A percentile compares a stretch with the other conserved stretches of the same genome.
Conservation (phyloP, 37 sponge, comb jelly and placozoan species). For the Haliclona indistincta region DNA sequence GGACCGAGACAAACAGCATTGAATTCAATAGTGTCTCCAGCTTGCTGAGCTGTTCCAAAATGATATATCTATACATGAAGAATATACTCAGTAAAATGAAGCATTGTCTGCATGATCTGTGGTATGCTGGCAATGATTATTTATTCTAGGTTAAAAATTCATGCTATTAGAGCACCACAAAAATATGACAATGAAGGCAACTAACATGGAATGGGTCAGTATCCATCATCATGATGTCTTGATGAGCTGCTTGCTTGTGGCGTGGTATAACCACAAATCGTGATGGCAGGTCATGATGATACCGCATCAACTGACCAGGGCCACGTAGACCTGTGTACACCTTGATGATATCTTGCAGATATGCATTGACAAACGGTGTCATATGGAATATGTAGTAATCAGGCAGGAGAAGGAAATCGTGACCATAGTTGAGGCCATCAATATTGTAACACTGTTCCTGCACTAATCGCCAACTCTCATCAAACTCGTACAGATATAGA, state of each 20-base stretch:
- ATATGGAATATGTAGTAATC: conserved; percentile 90
- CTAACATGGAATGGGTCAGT: conserved; percentile 88
- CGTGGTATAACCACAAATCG: conserved; percentile 78
- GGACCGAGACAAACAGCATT: conserved; percentile 77
- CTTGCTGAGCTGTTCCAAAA: conserved; percentile 68
- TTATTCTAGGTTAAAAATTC: too few species aligned
- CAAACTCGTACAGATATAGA: conserved; percentile 83
- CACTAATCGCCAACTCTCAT: conserved; percentile 55
- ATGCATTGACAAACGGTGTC: conserved; percentile 76
- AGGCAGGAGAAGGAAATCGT: conserved; percentile 81
- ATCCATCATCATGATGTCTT: conserved; percentile 54
- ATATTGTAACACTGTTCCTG: conserved; percentile 58
- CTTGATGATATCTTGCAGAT: conserved; percentile 3
- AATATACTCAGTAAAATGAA: not conserved
- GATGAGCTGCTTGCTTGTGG: conserved; percentile 47
- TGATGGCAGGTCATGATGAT: conserved; percentile 67
- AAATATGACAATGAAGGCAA: not conserved
- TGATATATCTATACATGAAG: conserved; percentile 72
- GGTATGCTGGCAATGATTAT: not conserved
- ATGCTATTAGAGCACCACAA: too few species aligned
- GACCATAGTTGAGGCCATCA: conserved; percentile 86
- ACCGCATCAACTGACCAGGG: conserved; percentile 54
- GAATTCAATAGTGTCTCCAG: conserved; percentile 54
- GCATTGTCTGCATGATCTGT: not conserved
- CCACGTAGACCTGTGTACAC: conserved; percentile 50